Conservation (phyloP, 2,888 invertebrate species). For the Poecilobothrus nobilitatus region DNA sequence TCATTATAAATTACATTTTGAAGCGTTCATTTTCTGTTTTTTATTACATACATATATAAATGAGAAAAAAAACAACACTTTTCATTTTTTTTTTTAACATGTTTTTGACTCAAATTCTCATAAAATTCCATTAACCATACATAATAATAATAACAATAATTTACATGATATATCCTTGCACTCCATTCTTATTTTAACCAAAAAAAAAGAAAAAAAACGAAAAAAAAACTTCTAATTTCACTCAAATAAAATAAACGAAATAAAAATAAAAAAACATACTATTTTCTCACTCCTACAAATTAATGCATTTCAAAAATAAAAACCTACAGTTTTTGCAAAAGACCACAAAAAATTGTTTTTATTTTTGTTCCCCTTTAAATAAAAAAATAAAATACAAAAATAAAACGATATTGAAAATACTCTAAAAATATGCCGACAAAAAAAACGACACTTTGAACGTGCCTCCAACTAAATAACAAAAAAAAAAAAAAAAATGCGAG, state of each 20-base stretch:
- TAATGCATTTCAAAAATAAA: no score
- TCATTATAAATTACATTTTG: no score
- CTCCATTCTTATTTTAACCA: background rate
- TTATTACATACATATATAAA: no score
- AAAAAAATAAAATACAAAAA: no score
- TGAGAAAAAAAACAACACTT: no score
- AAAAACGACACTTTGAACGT: background rate
- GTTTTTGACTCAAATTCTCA: background rate
- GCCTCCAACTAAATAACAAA: background rate
- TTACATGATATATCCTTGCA: background rate
- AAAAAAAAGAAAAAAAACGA: background rate
- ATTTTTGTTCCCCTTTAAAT: no score
- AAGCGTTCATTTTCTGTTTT: no score
- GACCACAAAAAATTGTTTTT: no score
- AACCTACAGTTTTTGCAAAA: no score
- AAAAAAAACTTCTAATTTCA: background rate
- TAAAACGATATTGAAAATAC: no score
- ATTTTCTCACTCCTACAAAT: constrained; percentile 1
- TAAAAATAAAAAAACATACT: background rate
- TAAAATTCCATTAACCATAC: constrained; percentile 1
- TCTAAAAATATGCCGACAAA: background rate
- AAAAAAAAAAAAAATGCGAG: no score
- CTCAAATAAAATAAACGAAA: background rate
- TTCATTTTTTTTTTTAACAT: background rate
- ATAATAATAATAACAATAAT: background rate